phyloP scores from a whole-genome alignment of 2,113 vertebrate species.

The Neogale vison region DNA sequence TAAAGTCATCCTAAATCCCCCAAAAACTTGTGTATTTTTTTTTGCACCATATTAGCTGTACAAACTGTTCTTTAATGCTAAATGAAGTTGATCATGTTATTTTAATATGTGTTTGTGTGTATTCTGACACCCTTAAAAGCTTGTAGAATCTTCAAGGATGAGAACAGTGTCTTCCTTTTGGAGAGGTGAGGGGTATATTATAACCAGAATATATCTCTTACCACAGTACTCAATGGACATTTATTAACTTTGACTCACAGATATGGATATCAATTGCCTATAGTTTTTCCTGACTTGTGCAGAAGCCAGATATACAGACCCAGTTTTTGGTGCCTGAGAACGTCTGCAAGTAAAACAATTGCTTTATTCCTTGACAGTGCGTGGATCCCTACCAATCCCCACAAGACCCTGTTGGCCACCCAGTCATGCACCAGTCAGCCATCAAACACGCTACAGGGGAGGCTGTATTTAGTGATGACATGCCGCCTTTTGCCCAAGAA shows the following conservation, averaged over 20 bases:
- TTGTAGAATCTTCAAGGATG: background rate
- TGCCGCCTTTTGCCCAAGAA: conserved; percentile 87
- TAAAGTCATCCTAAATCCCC: background rate
- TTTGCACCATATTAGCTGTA: background rate
- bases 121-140: background rate
- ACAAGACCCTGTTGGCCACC: conserved; percentile 90
- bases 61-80: background rate
- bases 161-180: background rate
- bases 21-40: background rate
- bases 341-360: background rate
- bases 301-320: background rate
- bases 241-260: background rate
- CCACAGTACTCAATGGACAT: background rate
- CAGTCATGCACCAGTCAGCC: conserved; percentile 91
- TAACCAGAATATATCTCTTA: background rate
- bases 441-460: conserved; percentile 92
- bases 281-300: background rate
- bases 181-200: fast-evolving
- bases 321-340: background rate
- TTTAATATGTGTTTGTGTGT: background rate
- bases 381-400: conserved; percentile 82
- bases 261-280: background rate
- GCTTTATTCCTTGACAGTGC: conserved; percentile 79
- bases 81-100: background rate
- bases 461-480: conserved; percentile 91